Conservation (phyloP, 2,113 vertebrate genomes). For the Mormyrus lacerda region DNA sequence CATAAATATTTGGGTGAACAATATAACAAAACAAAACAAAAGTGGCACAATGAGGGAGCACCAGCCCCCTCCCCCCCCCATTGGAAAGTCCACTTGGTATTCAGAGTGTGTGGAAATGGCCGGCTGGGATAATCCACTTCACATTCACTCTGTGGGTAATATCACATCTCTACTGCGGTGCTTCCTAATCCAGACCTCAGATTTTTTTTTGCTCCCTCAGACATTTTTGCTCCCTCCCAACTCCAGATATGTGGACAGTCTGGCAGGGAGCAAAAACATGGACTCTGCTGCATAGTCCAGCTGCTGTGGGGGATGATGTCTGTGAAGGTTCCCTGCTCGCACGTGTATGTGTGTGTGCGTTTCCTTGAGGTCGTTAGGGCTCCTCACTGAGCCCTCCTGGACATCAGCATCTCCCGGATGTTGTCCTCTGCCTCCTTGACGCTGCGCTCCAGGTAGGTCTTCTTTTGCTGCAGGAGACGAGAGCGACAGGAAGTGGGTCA, state of each 20-base stretch:
- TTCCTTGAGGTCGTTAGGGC: neutral
- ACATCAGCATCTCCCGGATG: slow-evolving; percentile 74
- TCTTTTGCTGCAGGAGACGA: slow-evolving; percentile 62
- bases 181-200: neutral
- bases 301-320: neutral
- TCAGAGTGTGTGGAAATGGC: neutral
- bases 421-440: slow-evolving; percentile 76
- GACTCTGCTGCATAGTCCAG: neutral
- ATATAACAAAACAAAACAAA: neutral
- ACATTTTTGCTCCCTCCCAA: no score
- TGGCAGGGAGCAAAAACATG: neutral
- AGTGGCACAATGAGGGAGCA: neutral
- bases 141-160: neutral
- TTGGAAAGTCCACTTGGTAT: neutral
- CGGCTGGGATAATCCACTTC: neutral
- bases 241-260: neutral
- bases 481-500: neutral
- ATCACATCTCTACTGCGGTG: neutral
- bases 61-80: neutral
- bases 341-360: neutral
- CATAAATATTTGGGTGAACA: neutral
- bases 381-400: slow-evolving; percentile 63
- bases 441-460: slow-evolving; percentile 68
- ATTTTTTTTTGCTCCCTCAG: neutral
- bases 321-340: neutral